These are phyloP conservation scores for Bugula neritina DNA, from an alignment of 2,888 invertebrate species.

Conservation along the genomic window DNA sequence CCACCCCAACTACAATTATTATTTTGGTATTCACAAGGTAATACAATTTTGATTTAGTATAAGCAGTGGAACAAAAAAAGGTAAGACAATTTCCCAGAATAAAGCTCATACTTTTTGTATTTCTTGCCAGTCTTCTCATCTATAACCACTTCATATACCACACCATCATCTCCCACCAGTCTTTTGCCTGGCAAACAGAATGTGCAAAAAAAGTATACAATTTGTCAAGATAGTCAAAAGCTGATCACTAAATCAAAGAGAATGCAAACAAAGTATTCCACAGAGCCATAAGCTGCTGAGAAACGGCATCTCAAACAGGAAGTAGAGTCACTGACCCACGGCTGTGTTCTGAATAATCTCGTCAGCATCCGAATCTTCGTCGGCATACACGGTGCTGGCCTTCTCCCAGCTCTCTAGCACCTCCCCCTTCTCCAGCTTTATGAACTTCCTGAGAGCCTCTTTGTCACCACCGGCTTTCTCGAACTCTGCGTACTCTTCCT, in stretches of 20 bases:
- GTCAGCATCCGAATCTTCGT: constrained; percentile 45
- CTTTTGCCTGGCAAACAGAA: constrained; percentile 35
- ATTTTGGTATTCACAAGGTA: no score
- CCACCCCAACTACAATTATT: no score
- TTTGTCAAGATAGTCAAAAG: no score
- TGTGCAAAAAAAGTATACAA: neutral
- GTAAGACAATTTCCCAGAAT: no score
- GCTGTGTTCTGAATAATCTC: constrained; percentile 30
- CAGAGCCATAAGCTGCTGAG: no score
- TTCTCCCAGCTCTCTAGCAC: constrained; percentile 51
- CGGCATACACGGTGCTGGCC: constrained; percentile 47
- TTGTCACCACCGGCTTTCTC: constrained; percentile 42
- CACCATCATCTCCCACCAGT: constrained; percentile 48
- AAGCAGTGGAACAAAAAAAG: no score
- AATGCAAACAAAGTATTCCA: no score
- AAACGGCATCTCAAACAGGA: no score
- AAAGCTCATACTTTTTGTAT: constrained; percentile 52
- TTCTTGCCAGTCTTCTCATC: constrained; percentile 52
- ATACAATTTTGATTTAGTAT: no score
- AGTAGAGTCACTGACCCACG: neutral
- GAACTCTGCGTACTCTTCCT: constrained; percentile 37
- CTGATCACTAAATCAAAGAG: no score
- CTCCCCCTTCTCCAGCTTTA: constrained; percentile 47
- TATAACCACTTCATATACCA: constrained; percentile 47
- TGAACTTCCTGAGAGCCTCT: constrained; percentile 46